Evolutionary conservation across 2,888 invertebrate species (phyloP), one percentile per base, ranked within the genome.

Genomic region (Synanthedon andrenaeformis): DNA sequence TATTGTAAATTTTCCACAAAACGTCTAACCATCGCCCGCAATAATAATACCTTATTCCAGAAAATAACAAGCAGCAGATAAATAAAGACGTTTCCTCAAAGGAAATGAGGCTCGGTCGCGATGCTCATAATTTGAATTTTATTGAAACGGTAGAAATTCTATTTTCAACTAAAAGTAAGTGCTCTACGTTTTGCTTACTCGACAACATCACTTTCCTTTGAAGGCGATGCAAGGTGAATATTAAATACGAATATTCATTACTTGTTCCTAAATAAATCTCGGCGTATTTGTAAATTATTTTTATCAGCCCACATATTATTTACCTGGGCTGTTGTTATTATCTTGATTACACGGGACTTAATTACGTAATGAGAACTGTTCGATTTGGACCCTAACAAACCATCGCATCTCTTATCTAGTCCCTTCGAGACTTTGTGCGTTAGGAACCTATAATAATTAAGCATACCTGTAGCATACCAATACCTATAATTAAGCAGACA

Each of bases 41-140:
- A 71, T 69, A 70, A 71, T 69, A 70, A 70, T 70, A 69, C 74
- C 65, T 65, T 57, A 57, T 62, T 62, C 55, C 62, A 55, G 54
- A 59, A 63, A 68, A 71, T 72, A 74, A 72, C 67, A 68, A 71
- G 71, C 72, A 73, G 70, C 60, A 66, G 66, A 72, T 73, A 70
- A 70, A 76, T 71, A 74, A 72, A 74, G 69, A 67, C 62, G 62
- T 65, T 67, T 45, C 45, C 45, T 67, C 63, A 65, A 68, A 74
- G 73, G 73, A 73, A 74, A 45, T 70, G 70, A 72, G 66, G 62
- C 64, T 65, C 72, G 66, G 71, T 69, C 66, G 63, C 61, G 53
- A 67, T 45, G 64, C 61, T 66, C 64, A 70, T 74, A 75, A 72
- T 77, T 72, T 69, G 62, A 67, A 66, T 70, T 70, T 68, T 67